A percentile compares a stretch with the other conserved stretches of the same genome.
Evolutionary conservation across 2,888 invertebrate genomes (phyloP).

Genomic region (Schizotus pectinicornis): DNA sequence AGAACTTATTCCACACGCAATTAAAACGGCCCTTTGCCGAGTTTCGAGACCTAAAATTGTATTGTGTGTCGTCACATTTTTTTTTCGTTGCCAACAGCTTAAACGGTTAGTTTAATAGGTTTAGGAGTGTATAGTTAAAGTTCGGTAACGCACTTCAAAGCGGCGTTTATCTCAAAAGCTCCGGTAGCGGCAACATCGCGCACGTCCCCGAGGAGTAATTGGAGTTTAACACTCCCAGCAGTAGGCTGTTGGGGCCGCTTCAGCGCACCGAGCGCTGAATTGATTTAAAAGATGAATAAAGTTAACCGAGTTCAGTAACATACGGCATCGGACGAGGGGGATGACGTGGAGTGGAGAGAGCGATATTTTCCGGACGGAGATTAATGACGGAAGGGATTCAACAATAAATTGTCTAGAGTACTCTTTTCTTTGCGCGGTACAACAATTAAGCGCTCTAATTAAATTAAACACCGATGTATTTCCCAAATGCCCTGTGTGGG

Average conservation of each 20-base stretch:
- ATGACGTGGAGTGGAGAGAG: no score
- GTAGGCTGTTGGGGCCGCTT: constrained; percentile 21
- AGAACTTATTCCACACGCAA: constrained; percentile 5
- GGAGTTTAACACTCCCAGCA: constrained; percentile 48
- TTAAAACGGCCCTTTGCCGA: constrained; percentile 6
- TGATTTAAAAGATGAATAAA: constrained; percentile 27
- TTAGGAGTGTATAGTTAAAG: constrained; percentile 43
- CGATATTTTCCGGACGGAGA: no score
- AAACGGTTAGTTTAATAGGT: constrained; percentile 38
- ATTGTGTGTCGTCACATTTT: constrained; percentile 13
- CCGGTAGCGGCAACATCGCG: constrained; percentile 38
- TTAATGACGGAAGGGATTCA: no score
- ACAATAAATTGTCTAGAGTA: no score
- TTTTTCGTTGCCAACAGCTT: constrained; percentile 16
- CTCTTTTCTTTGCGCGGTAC: no score
- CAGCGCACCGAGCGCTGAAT: constrained; percentile 20
- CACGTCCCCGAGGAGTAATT: constrained; percentile 50
- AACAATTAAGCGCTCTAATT: no score
- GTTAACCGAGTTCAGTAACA: background rate
- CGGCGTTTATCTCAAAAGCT: constrained; percentile 47
- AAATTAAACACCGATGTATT: no score
- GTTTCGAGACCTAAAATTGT: constrained; percentile 17
- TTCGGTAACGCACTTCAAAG: constrained; percentile 46
- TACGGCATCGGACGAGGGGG: no score
- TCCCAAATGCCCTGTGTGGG: no score